Conservation (phyloP, 2,888 invertebrate species). For the Stegana nigrithorax region DNA sequence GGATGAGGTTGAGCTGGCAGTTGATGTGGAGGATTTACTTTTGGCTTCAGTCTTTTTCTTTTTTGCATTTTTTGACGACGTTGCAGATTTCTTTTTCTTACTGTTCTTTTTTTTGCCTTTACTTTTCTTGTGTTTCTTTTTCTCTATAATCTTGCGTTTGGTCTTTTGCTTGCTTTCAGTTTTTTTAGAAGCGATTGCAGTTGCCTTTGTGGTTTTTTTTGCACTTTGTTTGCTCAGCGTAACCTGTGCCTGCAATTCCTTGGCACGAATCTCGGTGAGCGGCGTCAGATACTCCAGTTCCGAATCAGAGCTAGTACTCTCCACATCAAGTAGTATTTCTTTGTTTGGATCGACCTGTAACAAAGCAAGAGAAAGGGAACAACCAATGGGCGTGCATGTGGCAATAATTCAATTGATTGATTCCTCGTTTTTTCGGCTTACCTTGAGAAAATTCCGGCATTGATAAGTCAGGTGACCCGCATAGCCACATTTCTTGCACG, state of each 20-base stretch:
- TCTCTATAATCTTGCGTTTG: slow-evolving; percentile 27
- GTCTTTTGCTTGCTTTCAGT: not conserved
- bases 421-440: slow-evolving; percentile 51
- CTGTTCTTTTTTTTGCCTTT: slow-evolving; percentile 18
- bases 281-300: slow-evolving; percentile 85
- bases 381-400: not conserved
- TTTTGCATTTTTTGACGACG: not conserved
- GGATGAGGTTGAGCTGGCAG: slow-evolving; percentile 29
- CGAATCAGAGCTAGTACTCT: slow-evolving; percentile 93
- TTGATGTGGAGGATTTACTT: slow-evolving; percentile 24
- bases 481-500: slow-evolving; percentile 96
- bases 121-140: slow-evolving; percentile 23
- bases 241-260: slow-evolving; percentile 72
- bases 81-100: not conserved
- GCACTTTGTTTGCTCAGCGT: slow-evolving; percentile 22
- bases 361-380: not conserved
- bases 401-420: not conserved
- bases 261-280: slow-evolving; percentile 81
- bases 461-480: slow-evolving; percentile 96
- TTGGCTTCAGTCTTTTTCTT: not conserved
- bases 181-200: slow-evolving; percentile 25
- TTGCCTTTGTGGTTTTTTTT: slow-evolving; percentile 36
- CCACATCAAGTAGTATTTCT: slow-evolving; percentile 92
- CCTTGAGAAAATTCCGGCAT: slow-evolving; percentile 93
- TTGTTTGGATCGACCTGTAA: slow-evolving; percentile 86